Evolutionary conservation across 2,113 vertebrate species (phyloP).

Genomic region (Oncorhynchus keta): DNA sequence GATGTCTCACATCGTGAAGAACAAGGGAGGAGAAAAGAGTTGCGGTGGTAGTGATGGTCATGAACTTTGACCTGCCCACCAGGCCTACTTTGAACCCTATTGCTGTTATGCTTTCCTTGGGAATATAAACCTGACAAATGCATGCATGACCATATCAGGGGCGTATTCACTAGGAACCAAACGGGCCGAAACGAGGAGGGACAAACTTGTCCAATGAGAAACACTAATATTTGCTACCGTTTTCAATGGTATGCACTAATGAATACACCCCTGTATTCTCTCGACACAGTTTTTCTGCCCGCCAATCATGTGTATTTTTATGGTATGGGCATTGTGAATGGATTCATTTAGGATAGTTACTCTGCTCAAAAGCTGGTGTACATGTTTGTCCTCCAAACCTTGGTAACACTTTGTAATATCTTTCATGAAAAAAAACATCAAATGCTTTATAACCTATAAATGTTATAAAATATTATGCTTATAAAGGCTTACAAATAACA

Average conservation of each 20-base stretch:
- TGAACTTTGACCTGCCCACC: conserved; percentile 6
- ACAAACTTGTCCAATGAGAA: no score
- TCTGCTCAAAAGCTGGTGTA: no score
- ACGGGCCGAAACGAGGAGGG: no score
- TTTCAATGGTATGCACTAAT: no score
- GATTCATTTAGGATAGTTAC: background rate
- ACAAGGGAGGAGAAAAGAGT: conserved; percentile 3
- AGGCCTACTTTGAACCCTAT: conserved; percentile 10
- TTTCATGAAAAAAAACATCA: no score
- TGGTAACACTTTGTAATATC: no score
- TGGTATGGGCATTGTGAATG: background rate
- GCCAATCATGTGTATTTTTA: conserved; percentile 32
- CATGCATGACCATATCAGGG: conserved; percentile 58
- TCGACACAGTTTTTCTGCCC: conserved; percentile 30
- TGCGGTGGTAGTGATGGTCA: conserved; percentile 25
- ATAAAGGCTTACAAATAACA: no score
- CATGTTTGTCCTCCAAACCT: no score
- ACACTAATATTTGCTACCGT: no score
- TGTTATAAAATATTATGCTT: no score
- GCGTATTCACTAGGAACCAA: background rate
- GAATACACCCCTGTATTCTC: conserved; percentile 25
- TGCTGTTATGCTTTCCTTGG: conserved; percentile 57
- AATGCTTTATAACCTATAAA: no score
- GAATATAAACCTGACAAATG: conserved; percentile 45
- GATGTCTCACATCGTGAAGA: conserved; percentile 34